Percentiles rank a stretch among this genome's conserved stretches.
Conservation (phyloP, 2,797 vertebrate species). For the Centroberyx gerrardi region DNA sequence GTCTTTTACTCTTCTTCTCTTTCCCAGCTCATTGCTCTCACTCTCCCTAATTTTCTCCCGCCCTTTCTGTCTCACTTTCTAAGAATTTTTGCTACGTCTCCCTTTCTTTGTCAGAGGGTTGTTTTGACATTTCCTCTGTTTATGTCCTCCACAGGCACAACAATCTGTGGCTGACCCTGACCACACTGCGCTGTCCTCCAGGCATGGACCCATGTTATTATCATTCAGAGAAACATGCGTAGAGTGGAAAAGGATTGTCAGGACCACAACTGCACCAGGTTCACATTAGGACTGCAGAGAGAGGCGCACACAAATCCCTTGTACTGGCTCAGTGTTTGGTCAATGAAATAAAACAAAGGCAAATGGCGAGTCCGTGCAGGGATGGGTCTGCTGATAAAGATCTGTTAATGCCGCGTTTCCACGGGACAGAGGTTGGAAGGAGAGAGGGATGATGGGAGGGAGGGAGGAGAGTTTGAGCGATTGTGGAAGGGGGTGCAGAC, state of each 20-base stretch:
- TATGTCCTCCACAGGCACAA: constrained; percentile 68
- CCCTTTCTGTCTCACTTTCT: constrained; percentile 37
- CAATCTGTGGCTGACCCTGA: constrained; percentile 70
- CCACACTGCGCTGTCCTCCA: constrained; percentile 64
- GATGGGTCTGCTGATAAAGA: constrained; percentile 78
- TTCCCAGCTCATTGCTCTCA: constrained; percentile 16
- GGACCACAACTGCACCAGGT: constrained; percentile 71
- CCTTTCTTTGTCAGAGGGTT: constrained; percentile 60
- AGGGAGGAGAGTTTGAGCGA: constrained; percentile 30
- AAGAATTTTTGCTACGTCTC: constrained; percentile 22
- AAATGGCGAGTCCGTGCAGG: constrained; percentile 65
- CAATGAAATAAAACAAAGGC: constrained; percentile 78
- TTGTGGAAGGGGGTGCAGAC: constrained; percentile 35
- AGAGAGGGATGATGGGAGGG: constrained; percentile 32
- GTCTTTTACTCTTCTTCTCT: constrained; percentile 10
- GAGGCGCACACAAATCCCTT: constrained; percentile 69
- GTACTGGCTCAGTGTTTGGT: constrained; percentile 72
- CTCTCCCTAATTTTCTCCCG: constrained; percentile 10
- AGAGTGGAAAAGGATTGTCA: constrained; percentile 66
- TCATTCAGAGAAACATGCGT: constrained; percentile 66
- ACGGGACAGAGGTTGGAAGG: constrained; percentile 50
- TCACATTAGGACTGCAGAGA: constrained; percentile 66
- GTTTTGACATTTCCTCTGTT: constrained; percentile 76
- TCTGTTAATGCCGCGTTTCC: constrained; percentile 75
- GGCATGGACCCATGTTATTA: constrained; percentile 69